phyloP scores from a whole-genome alignment of 2,797 vertebrate genomes.

The Oceanodroma leucorhoa region DNA sequence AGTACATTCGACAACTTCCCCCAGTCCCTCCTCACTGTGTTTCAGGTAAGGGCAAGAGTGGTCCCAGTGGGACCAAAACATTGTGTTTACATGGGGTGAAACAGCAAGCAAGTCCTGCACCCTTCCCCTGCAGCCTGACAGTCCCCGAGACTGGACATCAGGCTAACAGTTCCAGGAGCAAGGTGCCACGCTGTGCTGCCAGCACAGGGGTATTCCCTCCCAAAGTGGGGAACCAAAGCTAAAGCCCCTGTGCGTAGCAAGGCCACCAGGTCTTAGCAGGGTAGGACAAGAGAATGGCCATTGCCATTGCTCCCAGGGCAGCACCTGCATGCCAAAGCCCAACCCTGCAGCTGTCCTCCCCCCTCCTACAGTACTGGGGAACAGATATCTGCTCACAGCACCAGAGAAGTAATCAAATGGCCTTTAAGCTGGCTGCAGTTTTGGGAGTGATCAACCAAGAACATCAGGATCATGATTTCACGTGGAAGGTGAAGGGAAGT shows the following conservation, averaged over 20 bases:
- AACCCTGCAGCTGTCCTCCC: not conserved
- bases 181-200: not conserved
- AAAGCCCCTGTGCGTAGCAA: not conserved
- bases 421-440: not conserved
- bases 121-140: not conserved
- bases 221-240: not conserved
- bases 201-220: not conserved
- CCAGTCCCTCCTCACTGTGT: slow-evolving; percentile 98
- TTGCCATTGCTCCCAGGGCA: not conserved
- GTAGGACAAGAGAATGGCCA: not conserved
- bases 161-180: not conserved
- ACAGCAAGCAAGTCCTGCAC: not conserved
- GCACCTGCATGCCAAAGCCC: not conserved
- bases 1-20: slow-evolving; percentile 99
- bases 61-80: fast-evolving
- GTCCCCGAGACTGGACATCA: not conserved
- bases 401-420: not conserved
- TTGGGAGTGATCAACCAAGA: not conserved
- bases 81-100: not conserved
- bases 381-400: not conserved
- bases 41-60: slow-evolving; percentile 82
- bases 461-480: not conserved
- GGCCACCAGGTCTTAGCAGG: not conserved
- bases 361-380: not conserved
- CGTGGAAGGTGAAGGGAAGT: fast-evolving